phyloP scores from a whole-genome alignment of 1,140 invertebrate species.

The Panagrolaimus sp. region DNA sequence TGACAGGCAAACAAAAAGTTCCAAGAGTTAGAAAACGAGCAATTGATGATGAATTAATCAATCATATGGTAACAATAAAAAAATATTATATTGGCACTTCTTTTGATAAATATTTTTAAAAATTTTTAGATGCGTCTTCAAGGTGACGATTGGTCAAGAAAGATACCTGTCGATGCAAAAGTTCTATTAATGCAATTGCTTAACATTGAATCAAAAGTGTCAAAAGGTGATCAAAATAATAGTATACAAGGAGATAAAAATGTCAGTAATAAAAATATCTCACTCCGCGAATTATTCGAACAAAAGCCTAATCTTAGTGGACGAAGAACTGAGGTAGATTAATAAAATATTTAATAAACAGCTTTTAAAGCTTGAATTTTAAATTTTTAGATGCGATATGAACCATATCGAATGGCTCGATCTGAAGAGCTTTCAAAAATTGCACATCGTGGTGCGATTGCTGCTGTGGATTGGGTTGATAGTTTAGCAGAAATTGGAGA shows the following conservation, averaged over 20 bases:
- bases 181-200: constrained; percentile 55
- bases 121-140: constrained; percentile 51
- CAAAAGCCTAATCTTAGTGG: constrained; percentile 44
- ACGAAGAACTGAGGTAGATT: constrained; percentile 41
- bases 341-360: not conserved
- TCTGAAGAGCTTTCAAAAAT: constrained; percentile 52
- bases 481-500: constrained; percentile 50
- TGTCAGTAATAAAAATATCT: constrained; percentile 34
- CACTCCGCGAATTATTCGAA: constrained; percentile 53
- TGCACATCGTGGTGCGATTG: constrained; percentile 54
- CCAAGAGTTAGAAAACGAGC: constrained; percentile 46
- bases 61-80: constrained; percentile 48
- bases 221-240: constrained; percentile 30
- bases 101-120: not conserved
- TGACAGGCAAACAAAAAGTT: constrained; percentile 55
- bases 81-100: constrained; percentile 5
- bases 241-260: not conserved
- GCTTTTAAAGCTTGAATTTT: not conserved
- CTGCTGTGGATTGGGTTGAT: constrained; percentile 58
- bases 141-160: constrained; percentile 55
- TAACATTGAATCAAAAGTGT: constrained; percentile 55
- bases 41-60: constrained; percentile 56
- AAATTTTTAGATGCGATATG: constrained; percentile 54
- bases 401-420: constrained; percentile 53
- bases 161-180: constrained; percentile 54